These are phyloP conservation scores for Chelonus insularis DNA, from an alignment of 1,140 invertebrate genomes.

Conservation along the genomic window DNA sequence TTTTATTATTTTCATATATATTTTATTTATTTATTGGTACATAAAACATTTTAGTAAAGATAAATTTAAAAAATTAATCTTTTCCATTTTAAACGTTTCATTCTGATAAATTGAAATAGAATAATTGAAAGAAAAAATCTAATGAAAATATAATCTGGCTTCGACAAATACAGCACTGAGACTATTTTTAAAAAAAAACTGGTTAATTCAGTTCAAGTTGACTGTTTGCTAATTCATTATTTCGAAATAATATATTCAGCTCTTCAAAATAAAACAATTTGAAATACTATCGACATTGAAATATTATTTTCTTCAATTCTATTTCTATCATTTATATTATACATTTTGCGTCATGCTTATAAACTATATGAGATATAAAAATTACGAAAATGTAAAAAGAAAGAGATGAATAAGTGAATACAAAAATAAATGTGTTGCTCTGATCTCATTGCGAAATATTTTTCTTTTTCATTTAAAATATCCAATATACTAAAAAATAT, in stretches of 20 bases:
- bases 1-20: too few species aligned
- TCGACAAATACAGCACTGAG: too few species aligned
- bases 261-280: not conserved
- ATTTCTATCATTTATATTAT: too few species aligned
- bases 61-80: too few species aligned
- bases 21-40: too few species aligned
- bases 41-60: too few species aligned
- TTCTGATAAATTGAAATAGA: not conserved
- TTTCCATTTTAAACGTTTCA: too few species aligned
- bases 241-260: not conserved
- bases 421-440: not conserved
- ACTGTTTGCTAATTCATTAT: constrained; percentile 8
- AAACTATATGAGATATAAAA: not conserved
- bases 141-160: not conserved
- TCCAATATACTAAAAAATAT: not conserved
- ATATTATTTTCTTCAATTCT: too few species aligned
- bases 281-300: not conserved
- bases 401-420: not conserved
- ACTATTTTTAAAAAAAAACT: not conserved
- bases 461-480: not conserved
- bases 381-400: not conserved
- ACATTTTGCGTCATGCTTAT: not conserved
- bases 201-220: not conserved
- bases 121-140: not conserved
- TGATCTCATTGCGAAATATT: constrained; percentile 16